A percentile compares a stretch with the other conserved stretches of the same genome.
Conservation (phyloP, 2,888 invertebrate species). For the Trypoxylon attenuatum region DNA sequence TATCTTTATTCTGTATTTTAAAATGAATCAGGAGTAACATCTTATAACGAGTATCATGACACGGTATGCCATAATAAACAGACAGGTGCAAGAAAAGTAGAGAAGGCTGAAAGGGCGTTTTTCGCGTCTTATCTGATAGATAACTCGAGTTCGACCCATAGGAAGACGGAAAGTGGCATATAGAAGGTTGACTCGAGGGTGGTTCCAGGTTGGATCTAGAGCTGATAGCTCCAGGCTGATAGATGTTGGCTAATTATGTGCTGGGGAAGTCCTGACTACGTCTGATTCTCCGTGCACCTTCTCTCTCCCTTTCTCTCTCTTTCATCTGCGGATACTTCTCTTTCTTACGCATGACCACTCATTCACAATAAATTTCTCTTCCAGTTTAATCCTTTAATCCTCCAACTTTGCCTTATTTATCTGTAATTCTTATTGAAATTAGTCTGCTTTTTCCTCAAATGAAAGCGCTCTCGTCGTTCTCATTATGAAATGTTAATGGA, state of each 20-base stretch:
- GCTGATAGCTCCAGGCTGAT: conserved; percentile 74
- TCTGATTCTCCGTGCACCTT: conserved; percentile 20
- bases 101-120: conserved; percentile 3
- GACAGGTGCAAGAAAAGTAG: conserved; percentile 3
- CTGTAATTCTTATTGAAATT: too few relatives aligned
- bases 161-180: conserved; percentile 42
- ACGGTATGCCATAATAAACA: too few relatives aligned
- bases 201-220: conserved; percentile 63
- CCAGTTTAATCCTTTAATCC: too few relatives aligned
- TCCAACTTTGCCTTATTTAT: too few relatives aligned
- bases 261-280: conserved; percentile 69
- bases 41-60: too few relatives aligned
- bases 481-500: neutral
- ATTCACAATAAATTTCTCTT: conserved; percentile 60
- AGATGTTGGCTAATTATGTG: conserved; percentile 75
- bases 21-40: too few relatives aligned
- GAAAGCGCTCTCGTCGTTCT: too few relatives aligned
- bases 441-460: too few relatives aligned
- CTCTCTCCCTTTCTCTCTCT: neutral
- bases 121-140: conserved; percentile 13
- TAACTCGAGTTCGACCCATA: conserved; percentile 29
- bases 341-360: conserved; percentile 62
- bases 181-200: conserved; percentile 58
- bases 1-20: too few relatives aligned
- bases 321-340: conserved; percentile 53